These are phyloP conservation scores for Cylindroiulus punctatus DNA, from an alignment of 2,888 invertebrate species.

Conservation along the genomic window DNA sequence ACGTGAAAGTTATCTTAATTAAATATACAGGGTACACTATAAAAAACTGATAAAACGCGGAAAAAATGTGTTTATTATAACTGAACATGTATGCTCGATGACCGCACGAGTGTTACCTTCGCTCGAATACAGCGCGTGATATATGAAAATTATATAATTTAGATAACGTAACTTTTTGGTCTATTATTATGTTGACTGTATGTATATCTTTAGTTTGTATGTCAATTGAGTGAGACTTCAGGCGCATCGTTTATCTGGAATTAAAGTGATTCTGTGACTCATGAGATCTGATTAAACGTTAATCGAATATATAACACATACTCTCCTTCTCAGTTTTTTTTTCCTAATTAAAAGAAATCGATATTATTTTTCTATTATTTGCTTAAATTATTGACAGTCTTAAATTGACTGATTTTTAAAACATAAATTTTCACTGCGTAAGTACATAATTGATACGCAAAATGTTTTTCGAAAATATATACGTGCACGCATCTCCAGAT, in stretches of 20 bases:
- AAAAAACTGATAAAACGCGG: too few relatives aligned
- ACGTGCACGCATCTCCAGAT: too few relatives aligned
- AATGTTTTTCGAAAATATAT: too few relatives aligned
- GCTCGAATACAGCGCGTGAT: neutral
- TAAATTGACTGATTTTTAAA: too few relatives aligned
- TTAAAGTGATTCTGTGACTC: neutral
- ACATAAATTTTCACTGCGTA: too few relatives aligned
- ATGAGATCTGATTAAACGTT: neutral
- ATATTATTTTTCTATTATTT: neutral
- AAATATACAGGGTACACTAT: too few relatives aligned
- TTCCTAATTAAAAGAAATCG: neutral
- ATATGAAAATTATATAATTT: neutral
- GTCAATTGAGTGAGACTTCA: neutral
- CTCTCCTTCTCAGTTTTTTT: neutral
- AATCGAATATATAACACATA: neutral
- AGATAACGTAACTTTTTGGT: conserved; percentile 10
- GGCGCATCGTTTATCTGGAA: neutral
- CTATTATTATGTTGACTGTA: neutral
- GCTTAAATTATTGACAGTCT: too few relatives aligned
- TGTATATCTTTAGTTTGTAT: neutral
- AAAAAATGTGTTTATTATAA: neutral
- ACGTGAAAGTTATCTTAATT: too few relatives aligned
- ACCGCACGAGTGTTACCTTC: neutral
- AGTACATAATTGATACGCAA: too few relatives aligned
- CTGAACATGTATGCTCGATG: conserved; percentile 8